Percentiles rank a stretch among this genome's conserved stretches.
phyloP scores from a whole-genome alignment of 1,140 invertebrate genomes.

The Drosophila pachea region DNA sequence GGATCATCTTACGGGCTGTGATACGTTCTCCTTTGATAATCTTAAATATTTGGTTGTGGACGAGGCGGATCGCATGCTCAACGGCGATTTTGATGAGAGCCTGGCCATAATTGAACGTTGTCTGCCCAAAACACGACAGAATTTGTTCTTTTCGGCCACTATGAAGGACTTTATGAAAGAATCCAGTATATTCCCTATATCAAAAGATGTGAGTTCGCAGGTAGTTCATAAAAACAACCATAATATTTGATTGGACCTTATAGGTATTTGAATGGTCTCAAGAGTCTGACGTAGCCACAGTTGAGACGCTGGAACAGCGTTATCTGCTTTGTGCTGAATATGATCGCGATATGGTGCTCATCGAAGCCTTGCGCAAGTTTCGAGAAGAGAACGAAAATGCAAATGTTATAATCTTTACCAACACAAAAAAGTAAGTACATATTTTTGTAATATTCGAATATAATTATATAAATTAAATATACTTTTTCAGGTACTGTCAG shows the following conservation, averaged over 20 bases:
- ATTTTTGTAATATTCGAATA: neutral
- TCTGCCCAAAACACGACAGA: slow-evolving; percentile 90
- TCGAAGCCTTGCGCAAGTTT: slow-evolving; percentile 91
- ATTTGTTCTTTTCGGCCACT: slow-evolving; percentile 96
- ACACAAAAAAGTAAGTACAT: slow-evolving; percentile 91
- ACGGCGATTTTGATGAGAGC: slow-evolving; percentile 89
- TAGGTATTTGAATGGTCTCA: slow-evolving; percentile 82
- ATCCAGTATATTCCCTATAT: slow-evolving; percentile 76
- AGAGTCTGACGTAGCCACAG: slow-evolving; percentile 86
- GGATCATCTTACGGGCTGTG: slow-evolving; percentile 91
- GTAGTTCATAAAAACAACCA: neutral
- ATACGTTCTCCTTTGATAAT: slow-evolving; percentile 89
- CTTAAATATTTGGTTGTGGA: slow-evolving; percentile 94
- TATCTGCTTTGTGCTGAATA: slow-evolving; percentile 94
- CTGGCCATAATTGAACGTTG: slow-evolving; percentile 90
- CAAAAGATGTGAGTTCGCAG: slow-evolving; percentile 54
- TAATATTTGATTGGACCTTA: neutral
- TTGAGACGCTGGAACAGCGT: slow-evolving; percentile 91
- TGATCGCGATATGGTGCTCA: slow-evolving; percentile 95
- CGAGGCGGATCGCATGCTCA: slow-evolving; percentile 93
- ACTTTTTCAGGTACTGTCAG: slow-evolving; percentile 86
- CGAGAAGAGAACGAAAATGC: slow-evolving; percentile 85
- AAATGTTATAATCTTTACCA: slow-evolving; percentile 95
- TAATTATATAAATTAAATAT: slow-evolving; percentile 20
- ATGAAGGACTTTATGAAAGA: slow-evolving; percentile 88